Conservation (phyloP, 1,140 invertebrate genomes). For the Caerostris darwini region DNA sequence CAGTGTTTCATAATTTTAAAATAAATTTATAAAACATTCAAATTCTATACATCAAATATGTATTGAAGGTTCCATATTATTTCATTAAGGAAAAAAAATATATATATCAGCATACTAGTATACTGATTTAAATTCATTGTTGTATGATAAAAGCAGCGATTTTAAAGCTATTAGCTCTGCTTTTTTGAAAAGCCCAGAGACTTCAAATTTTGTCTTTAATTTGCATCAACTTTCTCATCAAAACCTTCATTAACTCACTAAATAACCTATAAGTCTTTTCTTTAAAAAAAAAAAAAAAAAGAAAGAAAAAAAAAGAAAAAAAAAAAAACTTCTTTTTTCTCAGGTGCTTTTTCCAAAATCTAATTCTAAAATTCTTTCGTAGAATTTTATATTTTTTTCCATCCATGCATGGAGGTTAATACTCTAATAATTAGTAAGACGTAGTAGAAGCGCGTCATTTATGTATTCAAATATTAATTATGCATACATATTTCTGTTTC, state of each 20-base stretch:
- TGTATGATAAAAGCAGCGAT: not conserved
- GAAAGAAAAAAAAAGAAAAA: too few species aligned
- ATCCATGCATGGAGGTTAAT: not conserved
- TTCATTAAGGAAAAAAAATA: too few species aligned
- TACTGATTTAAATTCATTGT: too few species aligned
- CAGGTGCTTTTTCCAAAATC: not conserved
- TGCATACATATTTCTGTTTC: constrained; percentile 59
- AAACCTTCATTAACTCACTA: not conserved
- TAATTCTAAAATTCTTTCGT: constrained; percentile 14
- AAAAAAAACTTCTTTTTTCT: too few species aligned
- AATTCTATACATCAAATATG: too few species aligned
- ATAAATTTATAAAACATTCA: too few species aligned
- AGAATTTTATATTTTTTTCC: not conserved
- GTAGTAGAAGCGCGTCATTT: not conserved
- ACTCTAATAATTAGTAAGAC: constrained; percentile 10
- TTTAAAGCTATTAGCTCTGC: too few species aligned
- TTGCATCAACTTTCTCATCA: not conserved
- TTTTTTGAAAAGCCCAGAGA: not conserved
- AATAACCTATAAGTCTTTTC: not conserved
- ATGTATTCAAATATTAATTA: constrained; percentile 71
- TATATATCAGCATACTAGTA: too few species aligned
- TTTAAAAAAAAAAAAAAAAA: too few species aligned
- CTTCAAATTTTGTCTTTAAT: not conserved
- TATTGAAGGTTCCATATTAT: too few species aligned
- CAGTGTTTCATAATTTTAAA: too few species aligned